Evolutionary conservation across 2,113 vertebrate species (phyloP).

Genomic region (Solea solea): DNA sequence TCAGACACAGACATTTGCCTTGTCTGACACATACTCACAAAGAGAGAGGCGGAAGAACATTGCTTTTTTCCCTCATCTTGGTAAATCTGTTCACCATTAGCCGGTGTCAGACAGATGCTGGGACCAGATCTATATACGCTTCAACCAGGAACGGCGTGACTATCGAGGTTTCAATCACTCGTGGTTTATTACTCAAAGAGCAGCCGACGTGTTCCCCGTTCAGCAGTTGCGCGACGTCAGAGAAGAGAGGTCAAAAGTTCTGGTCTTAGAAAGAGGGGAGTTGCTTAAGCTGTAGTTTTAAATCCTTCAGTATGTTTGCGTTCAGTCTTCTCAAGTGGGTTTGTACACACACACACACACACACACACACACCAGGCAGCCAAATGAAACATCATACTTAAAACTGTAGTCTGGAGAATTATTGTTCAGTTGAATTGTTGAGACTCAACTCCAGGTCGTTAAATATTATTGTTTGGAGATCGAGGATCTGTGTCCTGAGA

Average conservation of each 20-base stretch:
- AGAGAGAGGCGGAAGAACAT: conserved; percentile 34
- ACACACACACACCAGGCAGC: no score
- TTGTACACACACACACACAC: background rate
- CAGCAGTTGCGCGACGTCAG: conserved; percentile 21
- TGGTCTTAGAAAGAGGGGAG: background rate
- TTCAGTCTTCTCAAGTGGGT: background rate
- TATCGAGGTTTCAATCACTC: conserved; percentile 56
- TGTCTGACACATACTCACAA: conserved; percentile 48
- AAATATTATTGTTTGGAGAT: no score
- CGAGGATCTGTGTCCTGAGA: no score
- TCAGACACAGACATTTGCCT: conserved; percentile 62
- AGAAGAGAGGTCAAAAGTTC: conserved; percentile 36
- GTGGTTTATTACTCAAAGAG: conserved; percentile 37
- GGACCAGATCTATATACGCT: conserved; percentile 57
- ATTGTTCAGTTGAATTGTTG: no score
- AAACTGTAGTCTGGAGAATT: no score
- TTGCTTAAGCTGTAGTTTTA: background rate
- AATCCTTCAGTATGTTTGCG: background rate
- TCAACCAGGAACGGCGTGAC: conserved; percentile 65
- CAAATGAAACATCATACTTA: background rate
- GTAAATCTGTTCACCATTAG: conserved; percentile 74
- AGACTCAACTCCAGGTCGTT: no score
- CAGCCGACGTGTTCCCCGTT: conserved; percentile 19
- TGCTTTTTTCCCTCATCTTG: conserved; percentile 55
- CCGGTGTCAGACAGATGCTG: conserved; percentile 50